Percentiles rank a stretch among this genome's conserved stretches.
Evolutionary conservation across 2,113 vertebrate species (phyloP).

Genomic region (Heterochromis multidens): DNA sequence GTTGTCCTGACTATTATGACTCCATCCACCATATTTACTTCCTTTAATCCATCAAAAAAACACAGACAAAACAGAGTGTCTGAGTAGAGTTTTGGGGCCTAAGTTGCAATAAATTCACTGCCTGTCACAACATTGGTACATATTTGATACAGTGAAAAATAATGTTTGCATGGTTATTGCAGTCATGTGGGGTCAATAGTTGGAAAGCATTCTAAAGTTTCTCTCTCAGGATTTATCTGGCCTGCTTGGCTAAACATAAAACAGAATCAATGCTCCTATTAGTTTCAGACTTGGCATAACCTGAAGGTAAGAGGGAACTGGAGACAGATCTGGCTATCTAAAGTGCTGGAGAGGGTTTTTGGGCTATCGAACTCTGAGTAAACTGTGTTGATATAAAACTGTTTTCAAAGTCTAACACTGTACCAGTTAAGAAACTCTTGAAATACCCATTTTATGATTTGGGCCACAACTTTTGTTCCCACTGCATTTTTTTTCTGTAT

Average conservation of each 20-base stretch:
- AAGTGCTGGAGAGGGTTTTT: not conserved
- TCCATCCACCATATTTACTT: not conserved
- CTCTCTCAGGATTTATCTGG: slow-evolving; percentile 25
- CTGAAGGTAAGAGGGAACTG: slow-evolving; percentile 26
- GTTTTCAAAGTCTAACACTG: not conserved
- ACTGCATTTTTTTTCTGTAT: not conserved
- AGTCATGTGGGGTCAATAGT: not conserved
- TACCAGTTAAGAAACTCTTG: not conserved
- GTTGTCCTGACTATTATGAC: not conserved
- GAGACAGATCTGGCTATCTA: slow-evolving; percentile 1
- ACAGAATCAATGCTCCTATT: slow-evolving; percentile 41
- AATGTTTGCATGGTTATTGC: not conserved
- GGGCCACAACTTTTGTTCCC: not conserved
- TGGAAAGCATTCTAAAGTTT: slow-evolving; percentile 33
- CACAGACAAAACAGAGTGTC: not conserved
- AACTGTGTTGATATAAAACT: not conserved
- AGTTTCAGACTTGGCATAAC: not conserved
- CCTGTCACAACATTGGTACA: not conserved
- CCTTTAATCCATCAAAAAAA: not conserved
- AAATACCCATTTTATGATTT: not conserved
- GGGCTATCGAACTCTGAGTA: not conserved
- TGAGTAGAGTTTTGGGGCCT: not conserved
- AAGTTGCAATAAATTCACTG: not conserved
- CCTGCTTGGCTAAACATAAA: slow-evolving; percentile 33
- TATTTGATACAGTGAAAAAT: not conserved